phyloP scores from a whole-genome alignment of 2,113 vertebrate genomes.

The Okapia johnstoni region DNA sequence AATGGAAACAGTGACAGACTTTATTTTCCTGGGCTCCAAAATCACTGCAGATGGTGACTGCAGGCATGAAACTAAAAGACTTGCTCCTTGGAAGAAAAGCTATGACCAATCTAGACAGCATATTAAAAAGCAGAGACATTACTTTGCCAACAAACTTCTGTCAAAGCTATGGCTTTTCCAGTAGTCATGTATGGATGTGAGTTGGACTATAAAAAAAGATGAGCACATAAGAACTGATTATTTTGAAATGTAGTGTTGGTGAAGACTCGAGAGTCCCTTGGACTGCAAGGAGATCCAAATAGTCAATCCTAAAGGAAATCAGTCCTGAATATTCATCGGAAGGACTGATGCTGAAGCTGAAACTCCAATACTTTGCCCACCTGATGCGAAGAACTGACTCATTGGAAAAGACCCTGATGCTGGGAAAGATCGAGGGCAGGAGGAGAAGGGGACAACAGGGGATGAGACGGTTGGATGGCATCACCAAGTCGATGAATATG shows the following conservation, averaged over 20 bases:
- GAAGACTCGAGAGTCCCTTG: neutral
- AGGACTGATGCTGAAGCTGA: neutral
- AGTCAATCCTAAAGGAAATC: neutral
- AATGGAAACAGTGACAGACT: neutral
- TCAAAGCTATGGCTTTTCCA: neutral
- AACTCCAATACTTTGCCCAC: neutral
- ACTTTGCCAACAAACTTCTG: neutral
- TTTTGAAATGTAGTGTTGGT: neutral
- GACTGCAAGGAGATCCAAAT: neutral
- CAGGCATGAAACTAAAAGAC: neutral
- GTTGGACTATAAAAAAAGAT: neutral
- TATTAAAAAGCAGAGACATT: neutral
- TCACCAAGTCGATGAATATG: neutral
- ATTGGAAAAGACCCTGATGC: neutral
- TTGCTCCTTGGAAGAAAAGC: neutral
- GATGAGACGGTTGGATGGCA: neutral
- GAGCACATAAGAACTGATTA: neutral
- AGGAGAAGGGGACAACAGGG: neutral
- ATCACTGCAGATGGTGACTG: neutral
- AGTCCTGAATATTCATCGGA: neutral
- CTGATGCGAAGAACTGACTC: neutral
- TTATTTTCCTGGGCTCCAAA: neutral
- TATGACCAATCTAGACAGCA: neutral
- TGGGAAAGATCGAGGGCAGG: neutral
- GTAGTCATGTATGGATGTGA: neutral